phyloP scores from a whole-genome alignment of 2,888 invertebrate species.

The Pachliopta kotzebuea region DNA sequence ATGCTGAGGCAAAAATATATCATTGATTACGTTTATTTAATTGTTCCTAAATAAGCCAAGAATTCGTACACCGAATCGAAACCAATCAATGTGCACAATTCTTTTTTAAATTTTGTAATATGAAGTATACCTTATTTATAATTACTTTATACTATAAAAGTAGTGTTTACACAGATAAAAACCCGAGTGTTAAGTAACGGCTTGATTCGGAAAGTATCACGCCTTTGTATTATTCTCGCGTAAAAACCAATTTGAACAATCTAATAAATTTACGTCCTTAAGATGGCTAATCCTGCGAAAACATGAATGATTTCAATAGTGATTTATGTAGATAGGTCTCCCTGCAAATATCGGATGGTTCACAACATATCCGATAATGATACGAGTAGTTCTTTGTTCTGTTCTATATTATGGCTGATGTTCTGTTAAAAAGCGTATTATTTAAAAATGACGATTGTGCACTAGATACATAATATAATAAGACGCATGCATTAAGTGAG shows the following conservation, averaged over 20 bases:
- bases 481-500: too few relatives aligned
- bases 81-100: too few relatives aligned
- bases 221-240: background rate
- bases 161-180: background rate
- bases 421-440: too few relatives aligned
- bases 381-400: too few relatives aligned
- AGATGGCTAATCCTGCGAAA: background rate
- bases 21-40: too few relatives aligned
- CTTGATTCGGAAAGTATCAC: background rate
- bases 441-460: too few relatives aligned
- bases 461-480: too few relatives aligned
- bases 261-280: background rate
- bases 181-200: background rate
- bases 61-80: too few relatives aligned
- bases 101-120: background rate
- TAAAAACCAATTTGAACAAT: background rate
- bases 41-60: too few relatives aligned
- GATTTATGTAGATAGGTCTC: background rate
- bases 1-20: too few relatives aligned
- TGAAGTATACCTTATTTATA: background rate
- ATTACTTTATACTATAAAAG: background rate
- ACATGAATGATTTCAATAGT: background rate
- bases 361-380: background rate
- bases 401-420: too few relatives aligned
- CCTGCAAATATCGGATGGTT: background rate